phyloP scores from a whole-genome alignment of 2,797 vertebrate species.

The Halcyon smyrnensis region DNA sequence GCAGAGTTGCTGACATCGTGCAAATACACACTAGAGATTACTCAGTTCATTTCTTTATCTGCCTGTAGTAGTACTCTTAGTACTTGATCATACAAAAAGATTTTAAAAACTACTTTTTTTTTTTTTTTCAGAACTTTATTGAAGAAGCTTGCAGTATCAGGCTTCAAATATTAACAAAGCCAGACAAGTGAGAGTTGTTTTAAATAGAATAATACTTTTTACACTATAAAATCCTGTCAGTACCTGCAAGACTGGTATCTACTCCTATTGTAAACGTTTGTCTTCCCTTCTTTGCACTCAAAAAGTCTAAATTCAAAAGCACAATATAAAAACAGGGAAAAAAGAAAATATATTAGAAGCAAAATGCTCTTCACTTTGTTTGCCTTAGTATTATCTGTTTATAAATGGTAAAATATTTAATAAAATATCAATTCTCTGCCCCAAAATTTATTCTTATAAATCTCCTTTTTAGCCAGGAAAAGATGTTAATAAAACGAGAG shows the following conservation, averaged over 20 bases:
- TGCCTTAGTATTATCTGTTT: not conserved
- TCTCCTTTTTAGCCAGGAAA: not conserved
- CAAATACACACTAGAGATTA: not conserved
- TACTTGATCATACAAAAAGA: not conserved
- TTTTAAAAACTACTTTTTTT: not conserved
- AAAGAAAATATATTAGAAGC: not conserved
- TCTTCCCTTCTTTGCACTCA: not conserved
- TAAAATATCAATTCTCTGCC: not conserved
- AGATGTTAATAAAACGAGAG: not conserved
- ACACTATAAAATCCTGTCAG: not conserved
- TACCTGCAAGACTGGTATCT: not conserved
- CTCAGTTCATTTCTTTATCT: not conserved
- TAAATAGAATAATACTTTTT: not conserved
- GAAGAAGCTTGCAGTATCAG: not conserved
- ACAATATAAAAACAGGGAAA: not conserved
- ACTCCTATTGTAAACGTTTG: not conserved
- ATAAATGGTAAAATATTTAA: not conserved
- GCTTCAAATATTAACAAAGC: not conserved
- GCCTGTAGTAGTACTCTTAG: not conserved
- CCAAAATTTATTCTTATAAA: not conserved
- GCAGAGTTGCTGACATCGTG: constrained; percentile 16
- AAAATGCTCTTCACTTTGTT: not conserved
- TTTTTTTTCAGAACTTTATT: not conserved
- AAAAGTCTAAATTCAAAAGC: not conserved
- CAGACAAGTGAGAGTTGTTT: not conserved